Evolutionary conservation across 2,113 vertebrate species (phyloP), one percentile per base, ranked within the genome.

Genomic region (Puntigrus tetrazona): DNA sequence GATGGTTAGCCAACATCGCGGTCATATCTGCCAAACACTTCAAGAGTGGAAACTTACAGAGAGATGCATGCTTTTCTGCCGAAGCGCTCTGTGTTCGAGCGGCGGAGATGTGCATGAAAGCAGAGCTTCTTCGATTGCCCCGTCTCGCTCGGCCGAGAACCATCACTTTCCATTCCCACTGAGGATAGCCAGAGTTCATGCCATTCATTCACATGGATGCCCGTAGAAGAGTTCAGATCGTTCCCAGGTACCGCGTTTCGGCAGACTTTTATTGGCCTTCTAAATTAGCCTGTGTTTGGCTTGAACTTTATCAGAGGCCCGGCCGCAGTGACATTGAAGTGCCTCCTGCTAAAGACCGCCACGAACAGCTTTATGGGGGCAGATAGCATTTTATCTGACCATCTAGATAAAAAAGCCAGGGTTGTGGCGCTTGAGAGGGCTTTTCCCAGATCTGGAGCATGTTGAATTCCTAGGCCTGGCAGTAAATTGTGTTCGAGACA

Each of bases 401-500:
- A 96, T 95, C 94, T 89, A 96, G 97, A 98, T 98, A 97, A 97
- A 96, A 93, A 88, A 89, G 92, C 92, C 92, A 89, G 92, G 88
- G 88, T 85, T 90, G 69, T 88, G 72, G 89, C 91, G 90, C 86
- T 94, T 92, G 92, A 91, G 89, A 76, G 91, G 94, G 92, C 92
- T 93, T 92, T 93, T 94, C 94, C 93, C 94, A 92, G 93, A 92
- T 92, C 94, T 94, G 93, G 92, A 92, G 92, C 91, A 92, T 88
- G 14, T 94, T 93, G 95, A 95, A 96, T 97, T 96, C 95, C 94
- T 94, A 91, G 95, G 92, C 88, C 84, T 43, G 50, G 94, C 94
- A 94, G 94, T 97, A 97, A 97, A 97, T 96, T 90, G 92, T 94
- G 90, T 88, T 45, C n/a, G 29, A 47, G 91, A 90, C 89, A 85